Percentiles rank a stretch among this genome's conserved stretches.
Conservation (phyloP, 1,140 invertebrate genomes). For the Drosophila ercepeae region DNA sequence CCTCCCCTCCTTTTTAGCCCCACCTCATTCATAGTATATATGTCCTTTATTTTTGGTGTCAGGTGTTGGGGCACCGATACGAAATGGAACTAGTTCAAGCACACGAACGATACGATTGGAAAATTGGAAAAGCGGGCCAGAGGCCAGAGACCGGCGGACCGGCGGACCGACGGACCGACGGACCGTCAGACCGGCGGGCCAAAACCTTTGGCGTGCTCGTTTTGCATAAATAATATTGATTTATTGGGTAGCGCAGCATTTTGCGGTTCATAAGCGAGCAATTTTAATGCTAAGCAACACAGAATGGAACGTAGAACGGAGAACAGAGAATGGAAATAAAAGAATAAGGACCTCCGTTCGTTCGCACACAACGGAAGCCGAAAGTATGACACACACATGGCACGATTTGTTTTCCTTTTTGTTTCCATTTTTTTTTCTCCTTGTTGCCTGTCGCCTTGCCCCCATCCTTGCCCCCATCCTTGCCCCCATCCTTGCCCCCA, state of each 20-base stretch:
- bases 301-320: conserved; percentile 1
- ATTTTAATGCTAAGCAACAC: conserved; percentile 57
- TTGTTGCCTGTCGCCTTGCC: background rate
- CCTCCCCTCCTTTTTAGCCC: too few species aligned
- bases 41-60: conserved; percentile 20
- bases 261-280: conserved; percentile 72
- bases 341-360: conserved; percentile 11
- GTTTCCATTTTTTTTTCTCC: background rate
- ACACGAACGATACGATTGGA: conserved; percentile 40
- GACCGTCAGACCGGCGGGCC: background rate
- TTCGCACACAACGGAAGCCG: conserved; percentile 26
- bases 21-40: conserved; percentile 5
- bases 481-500: too few species aligned
- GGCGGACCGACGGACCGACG: background rate
- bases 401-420: conserved; percentile 45
- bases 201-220: conserved; percentile 48
- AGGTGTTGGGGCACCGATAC: conserved; percentile 25
- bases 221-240: conserved; percentile 82
- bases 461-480: too few species aligned
- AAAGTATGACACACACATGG: conserved; percentile 56
- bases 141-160: too few species aligned
- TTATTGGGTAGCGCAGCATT: conserved; percentile 73
- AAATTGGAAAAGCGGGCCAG: conserved; percentile 40
- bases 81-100: conserved; percentile 66
- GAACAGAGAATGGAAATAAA: conserved; percentile 18